Conservation (phyloP, 2,797 vertebrate species). For the Alexandromys oeconomus region DNA sequence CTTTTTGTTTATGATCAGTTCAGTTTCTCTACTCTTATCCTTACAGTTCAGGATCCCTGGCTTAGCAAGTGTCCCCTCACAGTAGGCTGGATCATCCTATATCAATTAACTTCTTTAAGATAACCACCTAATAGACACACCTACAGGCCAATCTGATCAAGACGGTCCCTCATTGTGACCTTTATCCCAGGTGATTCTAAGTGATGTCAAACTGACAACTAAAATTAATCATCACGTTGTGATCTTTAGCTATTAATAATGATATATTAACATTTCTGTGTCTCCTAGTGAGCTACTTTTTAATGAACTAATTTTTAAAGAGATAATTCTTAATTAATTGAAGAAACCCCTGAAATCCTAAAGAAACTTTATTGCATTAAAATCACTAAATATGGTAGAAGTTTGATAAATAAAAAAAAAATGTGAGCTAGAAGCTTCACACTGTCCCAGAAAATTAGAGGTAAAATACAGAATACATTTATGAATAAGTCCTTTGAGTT, state of each 20-base stretch:
- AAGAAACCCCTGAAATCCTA: conserved; percentile 46
- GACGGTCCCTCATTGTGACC: neutral
- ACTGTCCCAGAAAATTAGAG: neutral
- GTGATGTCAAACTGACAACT: neutral
- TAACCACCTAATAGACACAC: neutral
- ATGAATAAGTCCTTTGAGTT: neutral
- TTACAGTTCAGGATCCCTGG: neutral
- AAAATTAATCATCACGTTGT: neutral
- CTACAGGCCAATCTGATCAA: neutral
- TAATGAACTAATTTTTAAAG: too few species aligned
- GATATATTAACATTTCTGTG: neutral
- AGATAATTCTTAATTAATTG: neutral
- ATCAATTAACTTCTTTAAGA: neutral
- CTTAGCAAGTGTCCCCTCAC: neutral
- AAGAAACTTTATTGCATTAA: conserved; percentile 43
- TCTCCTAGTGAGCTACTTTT: neutral
- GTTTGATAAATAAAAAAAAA: neutral
- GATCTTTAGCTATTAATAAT: neutral
- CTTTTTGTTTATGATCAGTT: neutral
- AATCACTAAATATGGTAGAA: neutral
- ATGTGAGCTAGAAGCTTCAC: neutral
- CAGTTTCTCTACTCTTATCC: neutral
- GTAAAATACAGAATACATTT: conserved; percentile 46
- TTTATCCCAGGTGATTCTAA: neutral
- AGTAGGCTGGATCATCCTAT: neutral